These are phyloP conservation scores for Serranus cabrilla DNA, from an alignment of 2,797 vertebrate species.

Conservation along the genomic window DNA sequence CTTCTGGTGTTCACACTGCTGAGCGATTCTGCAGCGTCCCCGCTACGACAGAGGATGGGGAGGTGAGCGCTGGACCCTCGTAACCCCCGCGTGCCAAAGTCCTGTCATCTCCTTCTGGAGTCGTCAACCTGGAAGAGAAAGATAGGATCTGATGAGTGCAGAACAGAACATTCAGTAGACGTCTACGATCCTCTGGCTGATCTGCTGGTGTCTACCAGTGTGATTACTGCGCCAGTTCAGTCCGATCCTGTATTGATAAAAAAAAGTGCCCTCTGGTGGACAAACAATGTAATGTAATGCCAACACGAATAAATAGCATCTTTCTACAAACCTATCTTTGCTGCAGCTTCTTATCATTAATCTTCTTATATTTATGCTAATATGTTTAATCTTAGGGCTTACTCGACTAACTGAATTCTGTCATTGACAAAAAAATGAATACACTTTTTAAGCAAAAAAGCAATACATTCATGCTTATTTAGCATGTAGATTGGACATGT, in stretches of 20 bases:
- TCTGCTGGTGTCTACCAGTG: conserved; percentile 8
- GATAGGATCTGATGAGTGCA: conserved; percentile 29
- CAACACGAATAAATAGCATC: not conserved
- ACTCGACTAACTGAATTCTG: no score
- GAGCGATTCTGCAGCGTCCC: conserved; percentile 40
- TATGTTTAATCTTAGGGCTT: no score
- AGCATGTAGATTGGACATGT: no score
- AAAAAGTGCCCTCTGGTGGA: not conserved
- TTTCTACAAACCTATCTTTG: not conserved
- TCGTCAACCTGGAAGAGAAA: conserved; percentile 63
- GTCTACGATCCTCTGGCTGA: conserved; percentile 6
- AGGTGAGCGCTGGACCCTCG: conserved; percentile 35
- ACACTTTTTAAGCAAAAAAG: no score
- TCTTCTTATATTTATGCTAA: no score
- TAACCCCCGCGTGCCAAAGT: conserved; percentile 30
- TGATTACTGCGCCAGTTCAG: not conserved
- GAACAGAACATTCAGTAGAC: conserved; percentile 35
- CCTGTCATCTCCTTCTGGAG: conserved; percentile 43
- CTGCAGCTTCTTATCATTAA: not conserved
- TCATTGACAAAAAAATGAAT: no score
- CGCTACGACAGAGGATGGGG: conserved; percentile 38
- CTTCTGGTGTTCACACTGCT: conserved; percentile 53
- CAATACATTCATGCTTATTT: no score
- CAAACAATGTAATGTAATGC: not conserved
- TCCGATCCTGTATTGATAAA: no score